phyloP scores from a whole-genome alignment of 2,888 invertebrate genomes.

The Caenorhabditis drosophilae region DNA sequence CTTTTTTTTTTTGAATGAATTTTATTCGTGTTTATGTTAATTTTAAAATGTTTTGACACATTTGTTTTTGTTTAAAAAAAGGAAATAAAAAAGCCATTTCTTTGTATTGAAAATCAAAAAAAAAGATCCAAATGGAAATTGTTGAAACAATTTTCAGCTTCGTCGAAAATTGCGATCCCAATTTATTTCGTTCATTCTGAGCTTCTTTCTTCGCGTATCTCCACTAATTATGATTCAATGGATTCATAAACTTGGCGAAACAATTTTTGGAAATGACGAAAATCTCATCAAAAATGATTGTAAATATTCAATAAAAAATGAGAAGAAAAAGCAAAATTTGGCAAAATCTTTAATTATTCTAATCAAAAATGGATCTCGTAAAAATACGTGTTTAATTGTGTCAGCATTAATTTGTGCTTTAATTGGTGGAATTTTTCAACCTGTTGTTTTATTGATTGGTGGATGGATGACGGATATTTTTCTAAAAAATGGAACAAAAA shows the following conservation, averaged over 20 bases:
- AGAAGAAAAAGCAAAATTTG: slow-evolving; percentile 10
- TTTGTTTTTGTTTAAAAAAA: no score
- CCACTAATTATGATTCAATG: no score
- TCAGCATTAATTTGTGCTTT: slow-evolving; percentile 37
- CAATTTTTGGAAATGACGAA: no score
- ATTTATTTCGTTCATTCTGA: slow-evolving; percentile 29
- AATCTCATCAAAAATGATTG: no score
- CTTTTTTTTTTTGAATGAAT: no score
- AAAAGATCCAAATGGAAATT: no score
- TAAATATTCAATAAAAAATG: slow-evolving; percentile 27
- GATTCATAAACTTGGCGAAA: slow-evolving; percentile 6
- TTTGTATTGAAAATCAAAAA: no score
- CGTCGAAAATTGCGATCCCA: slow-evolving; percentile 38
- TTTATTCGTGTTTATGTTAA: no score
- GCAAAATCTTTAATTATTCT: slow-evolving; percentile 15
- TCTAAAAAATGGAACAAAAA: slow-evolving; percentile 28
- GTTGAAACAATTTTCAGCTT: no score
- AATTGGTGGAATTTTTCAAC: slow-evolving; percentile 40
- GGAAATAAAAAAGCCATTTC: no score
- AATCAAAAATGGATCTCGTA: slow-evolving; percentile 12
- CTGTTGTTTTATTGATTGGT: slow-evolving; percentile 41
- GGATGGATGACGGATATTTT: slow-evolving; percentile 43
- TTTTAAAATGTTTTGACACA: no score
- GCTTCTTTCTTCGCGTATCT: slow-evolving; percentile 30
- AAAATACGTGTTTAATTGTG: slow-evolving; percentile 7